Evolutionary conservation across 1,140 invertebrate genomes (phyloP), one percentile per base, ranked within the genome.

Genomic region (Microplitis demolitor): DNA sequence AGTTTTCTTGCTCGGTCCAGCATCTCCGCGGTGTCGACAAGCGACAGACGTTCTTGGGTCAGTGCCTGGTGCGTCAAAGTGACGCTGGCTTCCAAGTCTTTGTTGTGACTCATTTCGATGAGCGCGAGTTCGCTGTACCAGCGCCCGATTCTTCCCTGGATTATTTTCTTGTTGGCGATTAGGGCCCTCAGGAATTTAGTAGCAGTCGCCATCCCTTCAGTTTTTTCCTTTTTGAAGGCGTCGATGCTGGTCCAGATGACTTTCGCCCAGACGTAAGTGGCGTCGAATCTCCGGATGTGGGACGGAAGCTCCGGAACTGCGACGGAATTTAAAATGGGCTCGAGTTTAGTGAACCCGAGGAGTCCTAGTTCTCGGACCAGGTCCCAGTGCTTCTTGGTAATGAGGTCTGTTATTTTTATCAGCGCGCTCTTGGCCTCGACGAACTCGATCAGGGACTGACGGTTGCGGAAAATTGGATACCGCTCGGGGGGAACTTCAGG

Each of bases 61-160:
- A 87, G 74, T 0, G 76, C 83, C 34, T 81, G 4, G 0, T 82
- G 68, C 11, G 78, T 74, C 33, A 83, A 37, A 3, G 9, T 6
- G 3, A 78, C 82, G 66, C 78, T 78, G 0, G 9, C 16, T 51
- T 83, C 74, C 0, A 82, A 14, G 72, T 87, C 60, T 68, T 85
- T 86, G 3, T 33, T 50, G 39, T 84, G 75, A 70, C 75, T 56
- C 78, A 80, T 81, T 67, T 87, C 76, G 24, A 87, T 82, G 2
- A 84, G 58, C 1, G 82, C 78, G 31, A 87, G 72, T 69, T 87
- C 85, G 5, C 13, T 37, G 31, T 83, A 85, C 81, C 81, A 86
- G 4, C 53, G 35, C 4, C 81, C 83, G 50, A 73, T 72, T 34
- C 64, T 76, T 4, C 63, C 74, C 69, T 77, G 75, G 37, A 71